A percentile compares a stretch with the other conserved stretches of the same genome.
Evolutionary conservation across 2,113 vertebrate species (phyloP).

Genomic region (Danio rerio): GRCz12tu NC_133183.1:21628501-21629000

Average conservation of each 20-base stretch:
- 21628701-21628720: neutral
- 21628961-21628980: constrained; percentile 48
- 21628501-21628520: no score
- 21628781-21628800: constrained; percentile 27
- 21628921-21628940: constrained; percentile 71
- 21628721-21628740: neutral
- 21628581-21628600: no score
- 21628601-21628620: no score
- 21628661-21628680: neutral
- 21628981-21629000: constrained; percentile 50
- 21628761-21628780: neutral
- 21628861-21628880: constrained; percentile 64
- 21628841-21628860: constrained; percentile 60
- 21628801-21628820: neutral
- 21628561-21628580: no score
- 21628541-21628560: no score
- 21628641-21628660: no score
- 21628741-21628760: neutral
- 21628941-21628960: constrained; percentile 40
- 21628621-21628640: no score
- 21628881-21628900: constrained; percentile 69
- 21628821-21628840: constrained; percentile 46
- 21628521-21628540: no score
- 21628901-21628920: constrained; percentile 67
- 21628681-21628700: neutral